Evolutionary conservation across 2,113 vertebrate genomes (phyloP).

Genomic region (Sorex araneus): DNA sequence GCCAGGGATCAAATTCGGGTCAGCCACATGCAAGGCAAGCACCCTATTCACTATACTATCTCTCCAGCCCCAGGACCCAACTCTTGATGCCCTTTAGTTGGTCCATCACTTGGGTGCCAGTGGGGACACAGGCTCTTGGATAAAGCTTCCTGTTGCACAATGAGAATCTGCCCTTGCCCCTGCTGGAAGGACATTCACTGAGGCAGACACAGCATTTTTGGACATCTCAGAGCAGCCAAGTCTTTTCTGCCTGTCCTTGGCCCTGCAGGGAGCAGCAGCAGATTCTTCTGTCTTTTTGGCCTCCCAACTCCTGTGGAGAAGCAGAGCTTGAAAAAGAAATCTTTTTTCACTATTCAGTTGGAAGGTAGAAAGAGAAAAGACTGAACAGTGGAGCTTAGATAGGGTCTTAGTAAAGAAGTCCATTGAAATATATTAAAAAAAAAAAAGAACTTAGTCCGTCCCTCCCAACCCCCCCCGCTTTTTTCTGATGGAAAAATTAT

Average conservation of each 20-base stretch:
- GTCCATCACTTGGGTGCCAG: not conserved
- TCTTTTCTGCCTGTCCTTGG: not conserved
- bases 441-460: not conserved
- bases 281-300: not conserved
- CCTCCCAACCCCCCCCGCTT: too few species aligned
- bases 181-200: not conserved
- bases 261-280: not conserved
- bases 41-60: too few species aligned
- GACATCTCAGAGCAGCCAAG: not conserved
- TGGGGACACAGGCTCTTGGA: not conserved
- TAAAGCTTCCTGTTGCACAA: not conserved
- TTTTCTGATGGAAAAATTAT: not conserved
- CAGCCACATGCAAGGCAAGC: too few species aligned
- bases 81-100: too few species aligned
- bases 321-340: not conserved
- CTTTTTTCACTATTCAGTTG: not conserved
- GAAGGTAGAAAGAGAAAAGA: not conserved
- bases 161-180: not conserved
- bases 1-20: too few species aligned
- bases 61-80: too few species aligned
- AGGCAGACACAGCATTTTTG: not conserved
- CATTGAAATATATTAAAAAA: not conserved
- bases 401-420: not conserved
- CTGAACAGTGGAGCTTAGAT: not conserved
- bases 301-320: not conserved